Percentiles rank a stretch among this genome's conserved stretches.
Evolutionary conservation across 2,113 vertebrate species (phyloP).

Genomic region (Balaeniceps rex): DNA sequence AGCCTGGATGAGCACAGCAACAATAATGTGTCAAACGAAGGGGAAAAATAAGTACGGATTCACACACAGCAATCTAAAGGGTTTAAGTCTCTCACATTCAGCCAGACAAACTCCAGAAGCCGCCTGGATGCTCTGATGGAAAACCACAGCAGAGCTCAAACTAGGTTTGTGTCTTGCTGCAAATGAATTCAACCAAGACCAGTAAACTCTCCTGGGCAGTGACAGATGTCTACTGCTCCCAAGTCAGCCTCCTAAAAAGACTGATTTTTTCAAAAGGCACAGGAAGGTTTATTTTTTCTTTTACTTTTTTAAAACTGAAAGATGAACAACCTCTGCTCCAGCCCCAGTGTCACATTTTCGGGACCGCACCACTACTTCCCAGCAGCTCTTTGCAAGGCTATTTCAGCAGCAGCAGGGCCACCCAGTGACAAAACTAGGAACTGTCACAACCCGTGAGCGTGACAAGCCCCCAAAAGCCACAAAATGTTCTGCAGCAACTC

Average conservation of each 20-base stretch:
- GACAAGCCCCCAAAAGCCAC: neutral
- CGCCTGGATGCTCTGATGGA: neutral
- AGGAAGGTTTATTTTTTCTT: neutral
- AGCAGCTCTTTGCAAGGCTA: neutral
- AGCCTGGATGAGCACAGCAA: neutral
- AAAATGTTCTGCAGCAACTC: neutral
- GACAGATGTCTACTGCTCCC: neutral
- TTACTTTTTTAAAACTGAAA: neutral
- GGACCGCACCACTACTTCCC: rapidly evolving
- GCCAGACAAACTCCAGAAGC: conserved; percentile 14
- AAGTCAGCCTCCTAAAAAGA: neutral
- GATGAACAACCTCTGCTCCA: neutral
- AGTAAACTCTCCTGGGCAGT: neutral
- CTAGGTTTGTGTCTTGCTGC: neutral
- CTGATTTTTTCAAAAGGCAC: neutral
- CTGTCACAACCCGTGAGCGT: neutral
- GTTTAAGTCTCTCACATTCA: neutral
- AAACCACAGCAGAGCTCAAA: conserved; percentile 11
- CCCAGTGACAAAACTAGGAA: neutral
- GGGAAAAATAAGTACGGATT: neutral
- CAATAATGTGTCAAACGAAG: neutral
- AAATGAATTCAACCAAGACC: neutral
- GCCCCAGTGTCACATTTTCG: neutral
- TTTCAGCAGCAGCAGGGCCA: neutral
- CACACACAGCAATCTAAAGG: neutral